These are phyloP conservation scores for Florisuga fusca DNA, from an alignment of 2,797 vertebrate genomes.

Conservation along the genomic window DNA sequence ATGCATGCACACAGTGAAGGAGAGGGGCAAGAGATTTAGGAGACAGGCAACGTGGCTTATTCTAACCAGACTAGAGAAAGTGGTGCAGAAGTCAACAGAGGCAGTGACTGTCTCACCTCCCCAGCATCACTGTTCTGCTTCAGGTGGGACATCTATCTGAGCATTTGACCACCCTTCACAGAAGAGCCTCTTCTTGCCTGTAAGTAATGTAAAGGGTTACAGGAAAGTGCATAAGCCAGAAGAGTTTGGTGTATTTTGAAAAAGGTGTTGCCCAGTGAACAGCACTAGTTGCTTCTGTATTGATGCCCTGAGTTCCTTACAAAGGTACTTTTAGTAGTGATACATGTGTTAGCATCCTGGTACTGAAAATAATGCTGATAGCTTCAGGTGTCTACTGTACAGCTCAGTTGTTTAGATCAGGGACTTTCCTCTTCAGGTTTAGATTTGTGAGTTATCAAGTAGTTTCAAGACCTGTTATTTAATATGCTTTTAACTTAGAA, in stretches of 20 bases:
- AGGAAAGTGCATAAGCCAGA: not conserved
- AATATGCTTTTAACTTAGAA: not conserved
- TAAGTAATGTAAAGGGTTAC: not conserved
- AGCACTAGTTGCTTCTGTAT: not conserved
- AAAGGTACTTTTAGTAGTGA: not conserved
- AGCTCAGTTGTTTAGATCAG: not conserved
- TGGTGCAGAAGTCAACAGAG: not conserved
- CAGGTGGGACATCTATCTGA: not conserved
- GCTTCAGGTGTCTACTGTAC: not conserved
- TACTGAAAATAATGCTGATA: not conserved
- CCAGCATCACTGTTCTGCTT: not conserved
- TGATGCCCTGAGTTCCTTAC: not conserved
- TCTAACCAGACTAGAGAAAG: not conserved
- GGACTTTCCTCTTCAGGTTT: not conserved
- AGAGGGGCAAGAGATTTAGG: not conserved
- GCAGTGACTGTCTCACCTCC: not conserved
- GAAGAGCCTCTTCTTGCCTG: not conserved
- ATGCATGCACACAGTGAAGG: accelerated
- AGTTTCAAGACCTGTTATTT: not conserved
- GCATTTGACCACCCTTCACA: accelerated
- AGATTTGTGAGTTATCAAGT: conserved; percentile 8
- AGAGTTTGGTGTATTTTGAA: not conserved
- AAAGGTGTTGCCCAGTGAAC: not conserved
- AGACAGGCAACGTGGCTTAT: not conserved
- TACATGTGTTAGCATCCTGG: not conserved